Evolutionary conservation across 2,888 invertebrate genomes (phyloP).

Genomic region (Nineta flava): DNA sequence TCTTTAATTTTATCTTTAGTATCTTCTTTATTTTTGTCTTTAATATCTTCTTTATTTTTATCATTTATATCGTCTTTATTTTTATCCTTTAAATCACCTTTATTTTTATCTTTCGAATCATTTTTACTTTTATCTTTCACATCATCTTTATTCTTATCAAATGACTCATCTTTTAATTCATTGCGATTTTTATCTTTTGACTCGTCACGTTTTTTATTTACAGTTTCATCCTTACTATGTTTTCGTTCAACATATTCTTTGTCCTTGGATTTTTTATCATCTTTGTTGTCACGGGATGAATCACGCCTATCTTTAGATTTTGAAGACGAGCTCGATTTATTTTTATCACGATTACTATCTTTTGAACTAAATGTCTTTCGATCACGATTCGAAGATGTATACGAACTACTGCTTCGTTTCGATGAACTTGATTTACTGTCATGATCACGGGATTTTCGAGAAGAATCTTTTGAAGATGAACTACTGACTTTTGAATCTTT

Average conservation of each 20-base stretch:
- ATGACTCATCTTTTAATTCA: slow-evolving; percentile 8
- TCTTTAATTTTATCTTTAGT: slow-evolving; percentile 1
- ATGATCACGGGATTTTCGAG: background rate
- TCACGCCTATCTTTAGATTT: too few relatives aligned
- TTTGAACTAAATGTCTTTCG: background rate
- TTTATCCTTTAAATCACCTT: slow-evolving; percentile 15
- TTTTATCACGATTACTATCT: background rate
- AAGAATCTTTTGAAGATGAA: background rate
- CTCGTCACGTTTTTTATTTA: background rate
- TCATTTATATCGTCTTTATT: slow-evolving; percentile 23
- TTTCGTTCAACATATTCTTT: too few relatives aligned
- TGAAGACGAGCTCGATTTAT: too few relatives aligned
- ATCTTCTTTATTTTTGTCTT: slow-evolving; percentile 13
- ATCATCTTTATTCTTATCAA: slow-evolving; percentile 26
- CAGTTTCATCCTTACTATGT: background rate
- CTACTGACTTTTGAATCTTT: slow-evolving; percentile 1
- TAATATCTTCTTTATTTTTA: slow-evolving; percentile 25
- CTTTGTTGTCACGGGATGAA: too few relatives aligned
- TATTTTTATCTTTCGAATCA: slow-evolving; percentile 10
- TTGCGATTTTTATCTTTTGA: slow-evolving; percentile 7
- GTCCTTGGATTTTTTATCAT: too few relatives aligned
- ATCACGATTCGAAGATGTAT: too few relatives aligned
- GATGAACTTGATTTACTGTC: background rate
- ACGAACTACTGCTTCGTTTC: background rate
- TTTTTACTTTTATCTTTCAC: slow-evolving; percentile 21